Percentiles rank a stretch among this genome's conserved stretches.
Evolutionary conservation across 1,140 invertebrate genomes (phyloP).

Genomic region (Arion vulgaris): DNA sequence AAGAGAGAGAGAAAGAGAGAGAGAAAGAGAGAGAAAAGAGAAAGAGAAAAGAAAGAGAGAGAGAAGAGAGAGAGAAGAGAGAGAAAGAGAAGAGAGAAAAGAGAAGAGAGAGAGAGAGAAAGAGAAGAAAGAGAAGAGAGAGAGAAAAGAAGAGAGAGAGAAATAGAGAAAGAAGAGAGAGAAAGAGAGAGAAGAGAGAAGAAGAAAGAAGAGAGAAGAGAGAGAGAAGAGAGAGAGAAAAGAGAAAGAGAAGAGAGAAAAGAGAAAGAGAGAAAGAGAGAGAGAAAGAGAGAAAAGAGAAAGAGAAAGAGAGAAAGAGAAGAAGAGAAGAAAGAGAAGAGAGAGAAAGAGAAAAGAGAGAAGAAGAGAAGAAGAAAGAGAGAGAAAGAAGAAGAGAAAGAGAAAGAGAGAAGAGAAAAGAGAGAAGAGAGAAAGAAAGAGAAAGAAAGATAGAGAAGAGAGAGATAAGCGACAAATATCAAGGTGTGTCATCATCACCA

Average conservation of each 20-base stretch:
- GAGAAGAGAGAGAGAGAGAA: background rate
- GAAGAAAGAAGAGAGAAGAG: background rate
- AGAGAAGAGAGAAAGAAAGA: background rate
- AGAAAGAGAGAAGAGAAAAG: background rate
- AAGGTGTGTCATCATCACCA: too few relatives aligned
- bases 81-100: background rate
- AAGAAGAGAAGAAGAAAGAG: background rate
- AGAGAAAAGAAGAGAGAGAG: background rate
- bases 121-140: background rate
- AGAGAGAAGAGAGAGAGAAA: background rate
- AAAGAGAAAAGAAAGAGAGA: background rate
- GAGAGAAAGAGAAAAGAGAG: background rate
- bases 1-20: background rate
- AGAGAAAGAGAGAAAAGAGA: background rate
- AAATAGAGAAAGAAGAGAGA: background rate
- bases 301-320: background rate
- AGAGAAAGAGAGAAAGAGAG: background rate
- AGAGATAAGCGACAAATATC: too few relatives aligned
- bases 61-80: background rate
- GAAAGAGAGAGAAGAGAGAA: background rate
- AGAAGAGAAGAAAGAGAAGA: background rate
- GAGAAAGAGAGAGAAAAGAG: background rate
- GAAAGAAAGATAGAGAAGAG: background rate
- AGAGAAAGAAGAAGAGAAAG: background rate
- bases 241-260: background rate